These are phyloP conservation scores for Allacma fusca DNA, from an alignment of 2,888 invertebrate genomes.

Conservation along the genomic window DNA sequence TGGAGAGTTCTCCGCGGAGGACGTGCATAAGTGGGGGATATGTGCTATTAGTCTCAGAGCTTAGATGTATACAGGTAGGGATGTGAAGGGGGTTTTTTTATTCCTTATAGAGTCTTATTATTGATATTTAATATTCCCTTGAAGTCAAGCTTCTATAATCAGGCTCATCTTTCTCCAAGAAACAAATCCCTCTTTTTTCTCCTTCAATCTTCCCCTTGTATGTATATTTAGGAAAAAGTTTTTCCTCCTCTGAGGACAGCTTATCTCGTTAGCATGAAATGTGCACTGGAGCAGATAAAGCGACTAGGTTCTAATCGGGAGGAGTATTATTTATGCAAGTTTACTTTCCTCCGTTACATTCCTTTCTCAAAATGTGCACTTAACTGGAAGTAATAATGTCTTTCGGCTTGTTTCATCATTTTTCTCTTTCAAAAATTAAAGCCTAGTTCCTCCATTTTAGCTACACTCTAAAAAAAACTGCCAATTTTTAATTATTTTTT, in stretches of 20 bases:
- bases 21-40: too few species aligned
- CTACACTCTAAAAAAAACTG: too few species aligned
- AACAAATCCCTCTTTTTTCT: conserved; percentile 32
- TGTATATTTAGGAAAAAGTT: background rate
- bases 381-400: conserved; percentile 39
- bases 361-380: conserved; percentile 13
- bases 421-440: background rate
- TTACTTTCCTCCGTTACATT: conserved; percentile 29
- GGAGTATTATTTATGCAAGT: conserved; percentile 38
- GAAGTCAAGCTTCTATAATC: conserved; percentile 39
- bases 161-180: conserved; percentile 30
- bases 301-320: conserved; percentile 30
- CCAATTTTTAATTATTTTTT: too few species aligned
- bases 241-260: conserved; percentile 25
- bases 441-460: background rate
- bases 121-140: conserved; percentile 1
- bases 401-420: conserved; percentile 20
- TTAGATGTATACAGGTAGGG: too few species aligned
- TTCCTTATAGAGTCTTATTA: too few species aligned
- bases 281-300: conserved; percentile 36
- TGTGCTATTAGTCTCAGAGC: too few species aligned
- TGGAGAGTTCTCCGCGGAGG: too few species aligned
- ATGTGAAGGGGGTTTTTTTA: too few species aligned
- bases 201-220: background rate
- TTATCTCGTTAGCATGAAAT: conserved; percentile 42